These are phyloP conservation scores for Pantherophis vulpinus DNA, from an alignment of 2,797 vertebrate species.

Conservation along the genomic window DNA sequence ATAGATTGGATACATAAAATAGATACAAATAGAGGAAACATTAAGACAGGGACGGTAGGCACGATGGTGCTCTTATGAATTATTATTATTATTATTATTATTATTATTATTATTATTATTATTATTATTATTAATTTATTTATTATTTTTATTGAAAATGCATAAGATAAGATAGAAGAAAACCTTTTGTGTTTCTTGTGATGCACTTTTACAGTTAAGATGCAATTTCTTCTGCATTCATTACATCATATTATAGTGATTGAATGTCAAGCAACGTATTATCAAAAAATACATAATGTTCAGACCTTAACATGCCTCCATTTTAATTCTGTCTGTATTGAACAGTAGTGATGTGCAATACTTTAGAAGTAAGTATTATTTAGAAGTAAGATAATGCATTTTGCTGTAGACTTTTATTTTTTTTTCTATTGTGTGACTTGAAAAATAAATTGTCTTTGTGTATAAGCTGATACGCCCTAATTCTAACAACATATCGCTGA, in stretches of 20 bases:
- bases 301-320: neutral
- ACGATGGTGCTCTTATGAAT: too few relatives aligned
- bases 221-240: neutral
- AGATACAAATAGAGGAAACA: too few relatives aligned
- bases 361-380: neutral
- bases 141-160: constrained; percentile 14
- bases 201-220: neutral
- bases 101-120: too few relatives aligned
- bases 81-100: too few relatives aligned
- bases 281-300: neutral
- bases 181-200: neutral
- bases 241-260: neutral
- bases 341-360: neutral
- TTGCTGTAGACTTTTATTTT: neutral
- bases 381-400: neutral
- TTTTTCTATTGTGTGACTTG: neutral
- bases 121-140: neutral
- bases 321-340: neutral
- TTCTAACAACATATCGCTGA: neutral
- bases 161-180: constrained; percentile 9
- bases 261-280: neutral
- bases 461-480: neutral
- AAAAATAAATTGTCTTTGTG: neutral
- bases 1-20: too few relatives aligned
- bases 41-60: too few relatives aligned